Percentiles rank a stretch among this genome's conserved stretches.
phyloP scores from a whole-genome alignment of 2,888 invertebrate genomes.

The Caenorhabditis zanzibari region DNA sequence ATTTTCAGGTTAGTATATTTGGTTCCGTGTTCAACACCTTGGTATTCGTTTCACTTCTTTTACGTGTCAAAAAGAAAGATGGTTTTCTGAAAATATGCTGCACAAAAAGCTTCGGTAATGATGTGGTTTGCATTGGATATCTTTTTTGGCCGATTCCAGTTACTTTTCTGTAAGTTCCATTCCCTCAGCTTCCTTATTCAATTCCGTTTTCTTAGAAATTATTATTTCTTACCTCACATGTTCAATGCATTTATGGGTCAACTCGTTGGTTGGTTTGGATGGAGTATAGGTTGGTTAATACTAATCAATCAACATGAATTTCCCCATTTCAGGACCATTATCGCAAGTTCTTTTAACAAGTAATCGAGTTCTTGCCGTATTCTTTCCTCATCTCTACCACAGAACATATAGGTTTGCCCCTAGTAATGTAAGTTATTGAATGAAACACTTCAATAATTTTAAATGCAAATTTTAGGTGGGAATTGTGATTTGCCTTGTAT shows the following conservation, averaged over 20 bases:
- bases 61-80: slow-evolving; percentile 36
- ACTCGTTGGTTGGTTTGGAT: slow-evolving; percentile 58
- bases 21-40: slow-evolving; percentile 40
- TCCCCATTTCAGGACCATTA: slow-evolving; percentile 44
- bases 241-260: slow-evolving; percentile 58
- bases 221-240: slow-evolving; percentile 51
- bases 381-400: slow-evolving; percentile 44
- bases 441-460: background rate
- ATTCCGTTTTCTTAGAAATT: slow-evolving; percentile 30
- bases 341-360: slow-evolving; percentile 54
- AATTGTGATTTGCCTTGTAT: slow-evolving; percentile 11
- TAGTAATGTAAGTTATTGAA: slow-evolving; percentile 24
- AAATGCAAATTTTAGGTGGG: slow-evolving; percentile 33
- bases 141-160: slow-evolving; percentile 57
- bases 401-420: slow-evolving; percentile 38
- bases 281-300: slow-evolving; percentile 38
- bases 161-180: slow-evolving; percentile 38
- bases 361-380: slow-evolving; percentile 53
- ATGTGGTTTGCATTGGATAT: slow-evolving; percentile 56
- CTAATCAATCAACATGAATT: background rate
- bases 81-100: slow-evolving; percentile 62
- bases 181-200: no score
- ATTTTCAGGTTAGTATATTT: slow-evolving; percentile 38
- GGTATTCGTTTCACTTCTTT: slow-evolving; percentile 21
- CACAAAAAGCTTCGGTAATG: slow-evolving; percentile 51